phyloP scores from a whole-genome alignment of 2,113 vertebrate genomes.

The Canis aureus region DNA sequence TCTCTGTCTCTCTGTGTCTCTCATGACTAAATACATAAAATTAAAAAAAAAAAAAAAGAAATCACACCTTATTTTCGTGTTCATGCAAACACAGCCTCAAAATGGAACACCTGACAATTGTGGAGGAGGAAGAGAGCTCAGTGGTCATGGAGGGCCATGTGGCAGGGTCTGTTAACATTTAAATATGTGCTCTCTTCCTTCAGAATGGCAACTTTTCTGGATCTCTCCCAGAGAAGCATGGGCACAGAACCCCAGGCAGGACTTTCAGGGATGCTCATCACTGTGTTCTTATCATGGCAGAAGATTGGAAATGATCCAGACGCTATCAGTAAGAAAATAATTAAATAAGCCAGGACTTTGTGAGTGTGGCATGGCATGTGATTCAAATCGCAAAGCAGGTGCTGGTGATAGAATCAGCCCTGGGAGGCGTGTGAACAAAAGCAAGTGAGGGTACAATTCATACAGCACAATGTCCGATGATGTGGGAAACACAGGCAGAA shows the following conservation, averaged over 20 bases:
- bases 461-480: neutral
- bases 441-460: neutral
- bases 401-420: neutral
- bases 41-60: neutral
- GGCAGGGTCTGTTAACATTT: neutral
- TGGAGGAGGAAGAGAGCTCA: neutral
- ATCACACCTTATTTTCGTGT: neutral
- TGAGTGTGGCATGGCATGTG: neutral
- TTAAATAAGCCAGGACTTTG: neutral
- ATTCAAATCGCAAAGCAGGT: neutral
- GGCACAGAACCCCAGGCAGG: neutral
- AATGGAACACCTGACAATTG: neutral
- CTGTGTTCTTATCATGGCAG: neutral
- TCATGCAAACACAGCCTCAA: neutral
- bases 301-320: neutral
- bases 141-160: neutral
- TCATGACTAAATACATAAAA: no score
- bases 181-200: no score
- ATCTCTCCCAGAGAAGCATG: neutral
- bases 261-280: neutral
- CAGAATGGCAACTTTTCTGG: no score
- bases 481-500: no score
- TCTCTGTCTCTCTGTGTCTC: no score
- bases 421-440: neutral
- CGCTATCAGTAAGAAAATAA: fast-evolving